Base-by-base conservation (phyloP, 2,797 vertebrate genomes). In the Dipus sagitta region DNA sequence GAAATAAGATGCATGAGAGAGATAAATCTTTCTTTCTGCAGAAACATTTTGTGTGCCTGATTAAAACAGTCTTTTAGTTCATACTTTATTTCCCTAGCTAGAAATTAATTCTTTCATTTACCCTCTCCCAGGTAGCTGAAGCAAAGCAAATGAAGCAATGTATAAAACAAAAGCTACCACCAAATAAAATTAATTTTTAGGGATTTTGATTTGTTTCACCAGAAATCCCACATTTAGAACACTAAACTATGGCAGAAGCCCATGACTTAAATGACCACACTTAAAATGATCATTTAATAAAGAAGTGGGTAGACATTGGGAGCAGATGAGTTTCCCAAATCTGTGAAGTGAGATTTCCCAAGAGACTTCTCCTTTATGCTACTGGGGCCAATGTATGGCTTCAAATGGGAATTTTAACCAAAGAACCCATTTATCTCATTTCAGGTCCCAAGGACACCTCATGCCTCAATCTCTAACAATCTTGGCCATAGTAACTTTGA, bases 131-230 rank as follows among this genome's bases (percentile, higher is more conserved):
- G 54, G 80, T 10, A 62, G 74, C 26, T 47, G 34, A 77, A 72
- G 75, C 87, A 62, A 87, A 93, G 77, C n/a, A 81, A 81, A 90
- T 47, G 42, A 54, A 54, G 67, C 78, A 28, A 60, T 24, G 24
- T 75, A 8, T 71, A 67, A 24, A 68, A 54, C 18, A 72, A 42
- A 10, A 21, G 83, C 74, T 75, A 28, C 60, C 68, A 78, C 26
- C 38, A 81, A n/a, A 70, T 68, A 70, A 82, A 62, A 76, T 21
- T 21, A 28, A 70, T 71, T 89, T 77, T 87, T 79, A 54, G 60
- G 32, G 15, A 47, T 54, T 67, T 71, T 88, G 10, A 85, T 88
- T 72, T 77, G 42, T 90, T 72, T 86, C 58, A 79, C 38, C 23
- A 52, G 54, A 90, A 20, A 72, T n/a, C 10, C 54, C 0, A 88